A percentile compares a stretch with the other conserved stretches of the same genome.
phyloP scores from a whole-genome alignment of 2,888 invertebrate genomes.

The Sphinx pinastri region DNA sequence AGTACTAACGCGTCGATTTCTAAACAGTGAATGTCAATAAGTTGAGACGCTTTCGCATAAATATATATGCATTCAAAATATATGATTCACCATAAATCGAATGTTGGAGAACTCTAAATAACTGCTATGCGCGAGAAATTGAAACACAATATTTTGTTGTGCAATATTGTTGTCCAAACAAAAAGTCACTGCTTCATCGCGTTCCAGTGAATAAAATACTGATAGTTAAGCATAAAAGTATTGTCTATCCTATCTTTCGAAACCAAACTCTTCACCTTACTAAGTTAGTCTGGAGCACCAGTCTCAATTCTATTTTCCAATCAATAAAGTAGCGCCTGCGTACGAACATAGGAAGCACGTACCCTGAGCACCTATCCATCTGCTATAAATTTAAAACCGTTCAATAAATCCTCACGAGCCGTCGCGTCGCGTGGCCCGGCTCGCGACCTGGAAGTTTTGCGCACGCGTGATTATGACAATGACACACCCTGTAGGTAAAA shows the following conservation, averaged over 20 bases:
- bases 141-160: slow-evolving; percentile 55
- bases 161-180: slow-evolving; percentile 54
- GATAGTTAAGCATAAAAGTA: slow-evolving; percentile 1
- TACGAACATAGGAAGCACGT: background rate
- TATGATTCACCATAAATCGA: slow-evolving; percentile 62
- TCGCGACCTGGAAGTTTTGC: background rate
- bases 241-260: background rate
- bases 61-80: slow-evolving; percentile 36
- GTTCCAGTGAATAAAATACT: slow-evolving; percentile 5
- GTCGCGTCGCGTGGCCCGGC: background rate
- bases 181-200: slow-evolving; percentile 46
- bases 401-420: background rate
- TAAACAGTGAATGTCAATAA: slow-evolving; percentile 16
- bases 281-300: too few species aligned
- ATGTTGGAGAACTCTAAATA: slow-evolving; percentile 44
- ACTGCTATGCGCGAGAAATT: too few species aligned
- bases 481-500: too few species aligned
- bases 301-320: background rate
- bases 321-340: slow-evolving; percentile 20
- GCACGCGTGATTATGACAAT: background rate
- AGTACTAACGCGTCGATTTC: background rate
- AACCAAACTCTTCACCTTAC: background rate
- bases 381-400: background rate
- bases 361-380: background rate
- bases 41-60: background rate